These are phyloP conservation scores for Junonia oenone DNA, from an alignment of 2,888 invertebrate species.

Conservation along the genomic window DNA sequence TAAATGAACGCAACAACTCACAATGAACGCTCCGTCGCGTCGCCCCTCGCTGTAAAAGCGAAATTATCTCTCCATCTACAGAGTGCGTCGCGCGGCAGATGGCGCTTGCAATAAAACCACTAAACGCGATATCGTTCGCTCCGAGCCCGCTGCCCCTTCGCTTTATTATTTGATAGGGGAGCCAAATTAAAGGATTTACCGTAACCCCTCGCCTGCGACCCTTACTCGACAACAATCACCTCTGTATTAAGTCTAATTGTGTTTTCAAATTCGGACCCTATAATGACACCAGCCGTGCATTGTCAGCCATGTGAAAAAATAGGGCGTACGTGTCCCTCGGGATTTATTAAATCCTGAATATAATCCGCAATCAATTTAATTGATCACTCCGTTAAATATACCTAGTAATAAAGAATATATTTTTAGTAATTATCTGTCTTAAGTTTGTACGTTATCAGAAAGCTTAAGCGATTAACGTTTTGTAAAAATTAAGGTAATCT, in stretches of 20 bases:
- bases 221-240: conserved; percentile 76
- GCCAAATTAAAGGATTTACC: conserved; percentile 79
- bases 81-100: conserved; percentile 56
- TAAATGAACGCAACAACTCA: conserved; percentile 68
- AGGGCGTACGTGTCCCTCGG: conserved; percentile 58
- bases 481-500: not conserved
- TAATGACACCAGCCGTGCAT: conserved; percentile 55
- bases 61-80: conserved; percentile 76
- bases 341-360: conserved; percentile 64
- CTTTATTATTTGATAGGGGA: conserved; percentile 79
- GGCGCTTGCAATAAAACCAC: conserved; percentile 80
- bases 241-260: conserved; percentile 80
- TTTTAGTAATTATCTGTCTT: not conserved
- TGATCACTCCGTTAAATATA: conserved; percentile 8
- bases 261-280: conserved; percentile 77
- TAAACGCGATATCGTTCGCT: conserved; percentile 75
- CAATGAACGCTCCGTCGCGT: conserved; percentile 52
- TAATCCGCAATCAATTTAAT: conserved; percentile 42
- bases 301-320: conserved; percentile 69
- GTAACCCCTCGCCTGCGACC: conserved; percentile 70
- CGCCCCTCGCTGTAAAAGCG: conserved; percentile 60
- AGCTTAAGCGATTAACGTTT: not conserved
- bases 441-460: not conserved
- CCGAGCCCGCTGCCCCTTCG: conserved; percentile 56
- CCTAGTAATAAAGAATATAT: not conserved